Percentiles rank a stretch among this genome's conserved stretches.
These are phyloP conservation scores for Drosophila neonasuta DNA, from an alignment of 2,888 invertebrate species.

Conservation along the genomic window DNA sequence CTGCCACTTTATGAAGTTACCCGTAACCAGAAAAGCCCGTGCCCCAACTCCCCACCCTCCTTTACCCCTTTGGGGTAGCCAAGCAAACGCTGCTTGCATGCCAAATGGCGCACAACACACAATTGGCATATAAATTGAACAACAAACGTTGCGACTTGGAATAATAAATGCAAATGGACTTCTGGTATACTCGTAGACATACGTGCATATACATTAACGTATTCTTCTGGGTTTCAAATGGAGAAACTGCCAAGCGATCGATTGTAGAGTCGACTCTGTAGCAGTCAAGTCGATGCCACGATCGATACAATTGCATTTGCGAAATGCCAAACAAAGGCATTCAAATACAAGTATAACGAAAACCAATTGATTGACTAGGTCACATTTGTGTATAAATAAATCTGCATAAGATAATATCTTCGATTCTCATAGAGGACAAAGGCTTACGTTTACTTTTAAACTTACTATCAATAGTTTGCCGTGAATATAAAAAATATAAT, in stretches of 20 bases:
- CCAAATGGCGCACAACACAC: constrained; percentile 51
- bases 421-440: no score
- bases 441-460: no score
- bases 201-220: constrained; percentile 5
- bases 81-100: constrained; percentile 54
- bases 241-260: neutral
- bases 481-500: no score
- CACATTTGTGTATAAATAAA: neutral
- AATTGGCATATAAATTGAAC: constrained; percentile 57
- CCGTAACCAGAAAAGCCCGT: constrained; percentile 30
- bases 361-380: neutral
- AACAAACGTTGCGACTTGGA: constrained; percentile 53
- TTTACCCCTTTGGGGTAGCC: neutral
- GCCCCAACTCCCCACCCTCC: neutral
- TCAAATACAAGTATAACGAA: neutral
- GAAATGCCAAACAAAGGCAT: constrained; percentile 4
- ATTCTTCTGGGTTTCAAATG: constrained; percentile 9
- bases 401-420: no score
- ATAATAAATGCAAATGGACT: constrained; percentile 46
- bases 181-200: constrained; percentile 26
- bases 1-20: constrained; percentile 47
- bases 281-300: neutral
- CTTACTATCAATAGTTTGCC: no score
- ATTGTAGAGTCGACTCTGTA: neutral
- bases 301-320: neutral